Conservation (phyloP, 2,113 vertebrate genomes). For the Pseudopipra pipra region DNA sequence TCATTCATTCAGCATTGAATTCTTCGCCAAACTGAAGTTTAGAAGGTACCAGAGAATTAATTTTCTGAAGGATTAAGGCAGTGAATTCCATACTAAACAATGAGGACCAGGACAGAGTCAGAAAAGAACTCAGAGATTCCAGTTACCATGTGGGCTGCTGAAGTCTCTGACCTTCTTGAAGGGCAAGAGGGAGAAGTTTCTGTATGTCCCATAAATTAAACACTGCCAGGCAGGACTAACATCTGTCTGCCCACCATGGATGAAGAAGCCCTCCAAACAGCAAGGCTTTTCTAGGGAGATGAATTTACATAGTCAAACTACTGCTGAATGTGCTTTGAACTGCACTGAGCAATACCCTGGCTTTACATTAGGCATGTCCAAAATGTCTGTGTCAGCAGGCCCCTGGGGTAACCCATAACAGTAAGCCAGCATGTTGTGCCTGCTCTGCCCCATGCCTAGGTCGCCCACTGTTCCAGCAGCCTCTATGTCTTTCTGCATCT, state of each 20-base stretch:
- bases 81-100: neutral
- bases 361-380: neutral
- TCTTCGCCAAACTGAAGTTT: neutral
- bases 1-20: neutral
- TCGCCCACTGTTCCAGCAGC: neutral
- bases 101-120: neutral
- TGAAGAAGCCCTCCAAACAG: neutral
- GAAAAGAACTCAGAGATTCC: neutral
- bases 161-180: neutral
- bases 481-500: neutral
- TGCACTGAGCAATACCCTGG: neutral
- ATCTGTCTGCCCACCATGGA: neutral
- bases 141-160: neutral
- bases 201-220: neutral
- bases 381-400: neutral
- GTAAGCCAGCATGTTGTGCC: neutral
- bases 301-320: neutral
- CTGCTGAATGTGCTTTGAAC: neutral
- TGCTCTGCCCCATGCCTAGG: neutral
- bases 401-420: neutral
- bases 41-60: neutral
- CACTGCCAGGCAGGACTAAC: neutral
- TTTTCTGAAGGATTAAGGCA: neutral
- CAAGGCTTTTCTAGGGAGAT: rapidly evolving
- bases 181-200: neutral